Evolutionary conservation across 2,113 vertebrate species (phyloP).

Genomic region (Burhinus oedicnemus): DNA sequence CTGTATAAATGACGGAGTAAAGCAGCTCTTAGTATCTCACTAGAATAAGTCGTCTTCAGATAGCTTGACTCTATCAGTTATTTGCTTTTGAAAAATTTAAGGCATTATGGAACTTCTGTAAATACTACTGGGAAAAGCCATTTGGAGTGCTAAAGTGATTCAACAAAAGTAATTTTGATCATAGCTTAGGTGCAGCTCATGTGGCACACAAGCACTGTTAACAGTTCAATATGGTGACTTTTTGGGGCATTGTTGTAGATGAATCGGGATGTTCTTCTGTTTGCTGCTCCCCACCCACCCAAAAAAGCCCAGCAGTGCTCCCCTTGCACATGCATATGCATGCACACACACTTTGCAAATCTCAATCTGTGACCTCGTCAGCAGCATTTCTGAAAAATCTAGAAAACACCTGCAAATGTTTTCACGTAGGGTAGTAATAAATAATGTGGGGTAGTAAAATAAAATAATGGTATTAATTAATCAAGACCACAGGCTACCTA

Average conservation of each 20-base stretch:
- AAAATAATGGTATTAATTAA: not conserved
- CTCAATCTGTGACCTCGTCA: not conserved
- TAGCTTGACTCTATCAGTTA: not conserved
- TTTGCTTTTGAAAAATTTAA: not conserved
- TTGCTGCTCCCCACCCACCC: not conserved
- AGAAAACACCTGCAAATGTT: not conserved
- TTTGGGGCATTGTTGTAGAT: not conserved
- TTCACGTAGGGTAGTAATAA: not conserved
- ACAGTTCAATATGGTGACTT: not conserved
- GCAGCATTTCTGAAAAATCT: not conserved
- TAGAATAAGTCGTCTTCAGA: not conserved
- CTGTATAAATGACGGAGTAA: not conserved
- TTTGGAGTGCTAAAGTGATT: not conserved
- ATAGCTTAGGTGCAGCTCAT: not conserved
- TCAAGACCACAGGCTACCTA: not conserved
- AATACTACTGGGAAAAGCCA: not conserved
- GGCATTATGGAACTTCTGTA: not conserved
- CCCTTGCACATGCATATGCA: fast-evolving
- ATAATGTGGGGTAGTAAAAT: not conserved
- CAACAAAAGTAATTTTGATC: not conserved
- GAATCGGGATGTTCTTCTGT: not conserved
- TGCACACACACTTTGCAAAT: not conserved
- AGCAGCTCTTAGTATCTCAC: not conserved
- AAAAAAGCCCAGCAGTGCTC: not conserved
- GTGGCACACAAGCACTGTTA: not conserved